phyloP scores from a whole-genome alignment of 2,113 vertebrate species.

The Poecile atricapillus region DNA sequence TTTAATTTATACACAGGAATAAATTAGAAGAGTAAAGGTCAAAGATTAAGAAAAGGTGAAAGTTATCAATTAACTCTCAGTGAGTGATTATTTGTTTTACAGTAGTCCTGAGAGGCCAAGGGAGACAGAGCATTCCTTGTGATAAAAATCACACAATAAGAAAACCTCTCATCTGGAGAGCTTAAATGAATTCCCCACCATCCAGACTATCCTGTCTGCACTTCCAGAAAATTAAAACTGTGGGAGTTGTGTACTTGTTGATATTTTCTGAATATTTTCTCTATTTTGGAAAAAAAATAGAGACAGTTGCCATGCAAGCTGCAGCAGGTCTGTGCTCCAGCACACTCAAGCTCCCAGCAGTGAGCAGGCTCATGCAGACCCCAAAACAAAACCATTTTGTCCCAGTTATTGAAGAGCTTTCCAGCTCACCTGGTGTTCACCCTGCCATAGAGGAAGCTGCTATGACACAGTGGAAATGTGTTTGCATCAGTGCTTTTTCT shows the following conservation, averaged over 20 bases:
- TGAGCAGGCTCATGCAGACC: neutral
- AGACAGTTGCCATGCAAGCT: neutral
- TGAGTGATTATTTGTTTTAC: neutral
- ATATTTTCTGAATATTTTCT: neutral
- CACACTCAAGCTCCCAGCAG: neutral
- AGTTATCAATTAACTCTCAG: constrained; percentile 4
- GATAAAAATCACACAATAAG: neutral
- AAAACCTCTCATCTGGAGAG: neutral
- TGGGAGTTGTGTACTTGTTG: neutral
- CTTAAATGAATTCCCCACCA: neutral
- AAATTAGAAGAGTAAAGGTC: neutral
- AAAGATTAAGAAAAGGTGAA: neutral
- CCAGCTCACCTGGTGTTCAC: neutral
- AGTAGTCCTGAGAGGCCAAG: neutral
- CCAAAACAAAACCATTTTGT: neutral
- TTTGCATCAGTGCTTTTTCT: neutral
- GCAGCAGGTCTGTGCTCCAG: neutral
- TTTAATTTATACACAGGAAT: neutral
- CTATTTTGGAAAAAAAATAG: neutral
- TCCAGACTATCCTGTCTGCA: neutral
- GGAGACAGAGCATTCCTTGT: neutral
- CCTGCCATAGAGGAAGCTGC: neutral
- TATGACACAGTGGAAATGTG: neutral
- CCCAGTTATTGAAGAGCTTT: neutral
- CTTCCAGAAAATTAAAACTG: neutral